Evolutionary conservation across 35 echinoderm and acorn worm genomes (phyloP), one percentile per base, ranked within the genome.

Genomic region (Patiria miniata): DNA sequence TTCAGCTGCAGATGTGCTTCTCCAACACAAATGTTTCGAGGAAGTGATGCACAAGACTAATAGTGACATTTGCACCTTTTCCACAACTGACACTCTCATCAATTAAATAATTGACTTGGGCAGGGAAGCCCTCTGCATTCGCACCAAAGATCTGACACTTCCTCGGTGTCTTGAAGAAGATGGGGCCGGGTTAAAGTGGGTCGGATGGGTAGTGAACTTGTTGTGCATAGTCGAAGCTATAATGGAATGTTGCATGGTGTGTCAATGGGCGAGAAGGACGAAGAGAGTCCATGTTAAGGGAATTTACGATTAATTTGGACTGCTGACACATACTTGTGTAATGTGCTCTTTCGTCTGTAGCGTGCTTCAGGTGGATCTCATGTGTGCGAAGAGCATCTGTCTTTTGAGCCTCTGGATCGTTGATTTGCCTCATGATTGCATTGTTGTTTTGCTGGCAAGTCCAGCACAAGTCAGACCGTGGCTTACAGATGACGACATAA

Each of bases 161-260:
- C 33, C 85, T 19, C 8, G 88, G 83, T 2, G 87, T 90, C 28
- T 55, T 32, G 79, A 91, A 95, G 51, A 83, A 95, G 16, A 91
- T 91, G 4, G 93, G 93, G 9, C 89, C 89, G 36, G 93, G 79
- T 32, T 95, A 89, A 2, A 77, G 79, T 5, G 93, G 93, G 44
- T 91, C 52, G 15, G 65, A 54, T 8, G 89, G 89, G 38, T 61
- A 91, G 56, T 92, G 83, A 16, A 90, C 88, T 50, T 95, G 80
- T 58, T 95, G 89, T 9, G 93, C 93, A 77, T 84, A 95, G 68
- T 95, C 89, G 36, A 95, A 91, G 19, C 59, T 79, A 39, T 95
- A 91, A 77, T 95, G 83, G n/a, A 90, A 85, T 2, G 76, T 14
- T 26, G 51, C 53, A 23, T 82, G 18, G 34, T 19, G 83, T 8